Evolutionary conservation across 2,113 vertebrate species (phyloP), one percentile per base, ranked within the genome.

Genomic region (Pogona vitticeps): DNA sequence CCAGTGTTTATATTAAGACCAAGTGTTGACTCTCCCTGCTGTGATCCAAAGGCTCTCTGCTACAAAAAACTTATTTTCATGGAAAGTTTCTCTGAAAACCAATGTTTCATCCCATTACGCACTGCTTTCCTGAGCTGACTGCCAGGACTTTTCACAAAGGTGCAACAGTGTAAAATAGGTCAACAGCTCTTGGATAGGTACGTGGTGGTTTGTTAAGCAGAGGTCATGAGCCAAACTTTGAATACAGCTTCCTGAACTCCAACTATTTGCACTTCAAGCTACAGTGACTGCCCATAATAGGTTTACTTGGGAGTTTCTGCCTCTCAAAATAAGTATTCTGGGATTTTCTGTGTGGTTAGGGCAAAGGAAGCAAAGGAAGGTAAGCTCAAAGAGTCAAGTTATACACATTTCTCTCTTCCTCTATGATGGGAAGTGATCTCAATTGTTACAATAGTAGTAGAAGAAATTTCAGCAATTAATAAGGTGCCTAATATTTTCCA

Each of bases 91-190:
- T 65, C 80, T 31, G 42, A 20, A 31, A 71, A 52, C 15, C 1
- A 0, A 46, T 0, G 0, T 80, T 85, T 84, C 79, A 71, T 86
- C 46, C 17, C 85, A 59, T 80, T 76, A 88, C 40, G 13, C 52
- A 84, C 80, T 6, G 10, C 70, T 87, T 75, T 71, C 73, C 56
- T 88, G 78, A 20, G 81, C 86, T 14, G 8, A 21, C 52, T 59
- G 87, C 77, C 88, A 77, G 75, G 20, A 38, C 91, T 93, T 90
- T 91, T 77, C 83, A 76, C 0, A 86, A 88, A 94, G 82, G 33
- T 63, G 31, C 67, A 92, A 88, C n/a, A 88, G 89, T 89, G 80
- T 88, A 93, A 93, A 95, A 87, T 65, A 92, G 91, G 89, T 90
- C 92, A 90, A 80, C 65, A 26, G 86, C 84, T n/a, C 76, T 40